A percentile compares a stretch with the other conserved stretches of the same genome.
These are phyloP conservation scores for Nomada fucata DNA, from an alignment of 2,888 invertebrate species.

Conservation along the genomic window DNA sequence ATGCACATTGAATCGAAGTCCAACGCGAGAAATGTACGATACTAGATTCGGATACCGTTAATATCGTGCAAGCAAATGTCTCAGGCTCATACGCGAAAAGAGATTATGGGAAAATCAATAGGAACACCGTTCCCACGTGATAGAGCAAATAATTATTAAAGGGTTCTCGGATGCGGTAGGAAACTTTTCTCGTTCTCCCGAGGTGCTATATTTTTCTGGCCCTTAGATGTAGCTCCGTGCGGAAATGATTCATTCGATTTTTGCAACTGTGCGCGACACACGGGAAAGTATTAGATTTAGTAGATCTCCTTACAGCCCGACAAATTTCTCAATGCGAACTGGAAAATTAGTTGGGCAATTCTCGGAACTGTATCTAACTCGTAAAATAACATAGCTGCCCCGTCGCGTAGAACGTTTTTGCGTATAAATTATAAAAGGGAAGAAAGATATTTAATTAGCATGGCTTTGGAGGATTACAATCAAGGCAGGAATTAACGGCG, in stretches of 20 bases:
- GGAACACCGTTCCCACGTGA: neutral
- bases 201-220: neutral
- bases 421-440: no score
- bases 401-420: neutral
- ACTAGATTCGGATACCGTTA: neutral
- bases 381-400: no score
- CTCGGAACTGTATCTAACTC: no score
- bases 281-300: neutral
- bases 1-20: neutral
- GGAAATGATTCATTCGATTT: neutral
- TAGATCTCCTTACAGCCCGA: neutral
- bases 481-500: conserved; percentile 6
- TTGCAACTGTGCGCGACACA: neutral
- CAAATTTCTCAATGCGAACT: no score
- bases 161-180: neutral
- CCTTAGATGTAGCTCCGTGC: neutral
- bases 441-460: no score
- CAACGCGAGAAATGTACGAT: neutral
- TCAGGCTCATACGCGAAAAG: neutral
- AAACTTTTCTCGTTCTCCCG: conserved; percentile 2
- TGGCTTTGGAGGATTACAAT: no score
- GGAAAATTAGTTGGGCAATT: no score
- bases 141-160: conserved; percentile 11
- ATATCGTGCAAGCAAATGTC: neutral
- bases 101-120: conserved; percentile 26